Base-by-base conservation (phyloP, 2,797 vertebrate genomes). In the Taenioides sp. region DNA sequence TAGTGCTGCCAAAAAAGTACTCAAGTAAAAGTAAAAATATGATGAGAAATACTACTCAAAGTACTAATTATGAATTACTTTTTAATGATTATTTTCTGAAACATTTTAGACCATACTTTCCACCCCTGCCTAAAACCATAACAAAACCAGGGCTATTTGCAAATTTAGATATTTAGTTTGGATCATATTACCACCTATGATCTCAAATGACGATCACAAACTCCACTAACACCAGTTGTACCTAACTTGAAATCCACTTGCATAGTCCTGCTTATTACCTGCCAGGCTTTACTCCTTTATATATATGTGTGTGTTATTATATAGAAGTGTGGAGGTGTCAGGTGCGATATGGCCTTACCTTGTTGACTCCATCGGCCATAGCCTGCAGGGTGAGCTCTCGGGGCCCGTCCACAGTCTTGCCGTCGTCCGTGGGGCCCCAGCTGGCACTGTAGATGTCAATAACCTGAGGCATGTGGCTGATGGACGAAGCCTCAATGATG, bases 391-490 rank as follows among this genome's bases (percentile, higher is more conserved):
- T 99, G 63, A 99, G 93, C 87, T 99, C 98, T 67, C 98, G 88
- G 17, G 98, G 98, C 69, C 98, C 98, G 23, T 99, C 98, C 91
- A 99, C 98, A 0, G 98, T 99, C 86, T 97, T 98, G 2, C 98
- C 98, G 0, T 99, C 98, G 83, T 99, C 98, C 0, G 98, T 99
- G 4, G 98, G 98, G 27, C 98, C 98, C 98, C 98, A 99, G 91
- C 98, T 99, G 82, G 98, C 98, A 6, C 98, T 99, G 83, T 99
- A 99, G 78, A 99, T 99, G 83, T 99, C 98, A 70, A 99, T 98
- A 57, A 97, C 91, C 86, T 99, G 98, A 1, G 98, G 98, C 98
- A 99, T 97, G 79, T 99, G 98, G 78, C 98, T 99, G 92, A 99
- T 99, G 67, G 98, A 99, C 2, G 98, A 99, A 18, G 98, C 98